Evolutionary conservation across 2,113 vertebrate species (phyloP), one percentile per base, ranked within the genome.

Genomic region (Sander lucioperca): DNA sequence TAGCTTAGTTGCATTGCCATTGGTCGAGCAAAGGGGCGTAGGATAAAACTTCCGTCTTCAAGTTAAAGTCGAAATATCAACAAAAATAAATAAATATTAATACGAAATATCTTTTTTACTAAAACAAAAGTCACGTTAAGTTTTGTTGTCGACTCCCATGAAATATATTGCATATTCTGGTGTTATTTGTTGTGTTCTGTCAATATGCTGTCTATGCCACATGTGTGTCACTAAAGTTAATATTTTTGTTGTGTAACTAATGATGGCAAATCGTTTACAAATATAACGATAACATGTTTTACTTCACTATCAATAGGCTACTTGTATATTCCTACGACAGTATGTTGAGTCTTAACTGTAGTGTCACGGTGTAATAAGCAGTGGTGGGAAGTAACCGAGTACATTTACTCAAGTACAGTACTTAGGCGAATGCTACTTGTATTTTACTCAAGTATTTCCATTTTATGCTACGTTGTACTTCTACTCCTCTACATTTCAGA

Each of bases 21-120:
- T 95, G 95, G 95, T 82, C 56, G 53, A 50, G 11, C 27, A 13
- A 33, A 82, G 90, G 92, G 91, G 95, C 47, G 94, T 94, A 75
- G 15, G 27, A 25, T 1, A 10, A 7, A 3, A 12, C 62, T 45
- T 77, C 53, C 48, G 56, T 59, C 30, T 45, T 66, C 19, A 71
- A 25, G 48, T 27, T 51, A 27, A 45, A 51, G 0, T 9, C 21
- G 23, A 23, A 56, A 15, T 11, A 27, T 43, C 39, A 43, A 43
- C 27, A 43, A 9, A 11, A 43, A 0, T 9, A 43, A 43, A 11
- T 39, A 9, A 11, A 43, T 43, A 11, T n/a, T n/a, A 43, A 10
- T 25, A 25, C 39, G 7, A n/a, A 18, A 14, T 21, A 8, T 15
- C 1, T 48, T 33, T 9, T 12, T 48, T 11, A 51, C 5, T 4